Percentiles rank a stretch among this genome's conserved stretches.
These are phyloP conservation scores for Pachymerium ferrugineum DNA, from an alignment of 2,888 invertebrate species.

Conservation along the genomic window DNA sequence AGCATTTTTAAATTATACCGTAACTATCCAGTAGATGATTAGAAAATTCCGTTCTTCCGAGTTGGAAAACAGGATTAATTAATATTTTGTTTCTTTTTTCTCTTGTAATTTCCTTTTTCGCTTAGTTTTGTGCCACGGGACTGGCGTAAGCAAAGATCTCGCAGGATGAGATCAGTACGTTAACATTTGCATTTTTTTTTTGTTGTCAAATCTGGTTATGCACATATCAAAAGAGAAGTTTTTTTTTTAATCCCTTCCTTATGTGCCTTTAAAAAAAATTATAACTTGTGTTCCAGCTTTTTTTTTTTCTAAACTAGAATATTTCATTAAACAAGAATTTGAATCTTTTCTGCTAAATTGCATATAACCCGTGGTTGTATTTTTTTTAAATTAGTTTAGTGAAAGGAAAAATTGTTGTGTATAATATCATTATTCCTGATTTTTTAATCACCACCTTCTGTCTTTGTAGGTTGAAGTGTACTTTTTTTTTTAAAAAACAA, in stretches of 20 bases:
- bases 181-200: not conserved
- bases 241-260: not conserved
- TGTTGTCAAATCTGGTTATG: not conserved
- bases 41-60: conserved; percentile 10
- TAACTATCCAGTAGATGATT: conserved; percentile 12
- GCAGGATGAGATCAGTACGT: conserved; percentile 8
- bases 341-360: not conserved
- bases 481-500: not conserved
- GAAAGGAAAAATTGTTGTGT: not conserved
- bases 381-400: conserved; percentile 2
- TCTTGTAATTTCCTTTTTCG: not conserved
- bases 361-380: not conserved
- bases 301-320: not conserved
- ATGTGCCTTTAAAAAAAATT: conserved; percentile 4
- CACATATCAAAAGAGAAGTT: not conserved
- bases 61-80: conserved; percentile 16
- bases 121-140: conserved; percentile 8
- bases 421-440: conserved; percentile 1
- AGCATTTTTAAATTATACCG: not conserved
- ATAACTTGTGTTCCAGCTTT: not conserved
- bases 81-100: not conserved
- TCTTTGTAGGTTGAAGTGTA: not conserved
- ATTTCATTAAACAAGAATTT: conserved; percentile 4
- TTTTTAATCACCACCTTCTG: conserved; percentile 19
- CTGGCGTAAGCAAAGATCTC: conserved; percentile 18